Percentiles rank a stretch among this genome's conserved stretches.
These are phyloP conservation scores for Centropristis striata DNA, from an alignment of 2,113 vertebrate genomes.

Conservation along the genomic window DNA sequence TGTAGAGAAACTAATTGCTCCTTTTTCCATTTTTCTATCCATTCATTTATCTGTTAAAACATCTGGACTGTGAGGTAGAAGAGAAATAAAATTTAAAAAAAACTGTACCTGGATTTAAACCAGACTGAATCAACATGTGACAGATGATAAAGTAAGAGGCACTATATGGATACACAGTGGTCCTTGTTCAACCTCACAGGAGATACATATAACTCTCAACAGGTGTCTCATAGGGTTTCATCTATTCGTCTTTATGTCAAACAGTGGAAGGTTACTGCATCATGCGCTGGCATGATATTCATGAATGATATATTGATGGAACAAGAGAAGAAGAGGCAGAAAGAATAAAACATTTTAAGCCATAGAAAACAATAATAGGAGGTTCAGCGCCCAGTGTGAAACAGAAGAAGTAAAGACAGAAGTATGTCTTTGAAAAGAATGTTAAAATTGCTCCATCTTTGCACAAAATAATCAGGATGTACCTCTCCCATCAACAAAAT, in stretches of 20 bases:
- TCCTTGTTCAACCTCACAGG: constrained; percentile 63
- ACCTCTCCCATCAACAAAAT: background rate
- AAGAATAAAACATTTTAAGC: constrained; percentile 18
- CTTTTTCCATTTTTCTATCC: constrained; percentile 38
- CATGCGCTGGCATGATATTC: constrained; percentile 23
- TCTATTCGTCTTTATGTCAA: constrained; percentile 59
- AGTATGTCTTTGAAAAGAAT: too few relatives aligned
- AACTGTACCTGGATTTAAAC: constrained; percentile 44
- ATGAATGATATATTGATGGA: constrained; percentile 35
- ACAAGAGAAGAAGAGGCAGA: constrained; percentile 19
- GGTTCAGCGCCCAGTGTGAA: constrained; percentile 14
- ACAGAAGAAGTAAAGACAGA: constrained; percentile 13
- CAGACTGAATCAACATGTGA: constrained; percentile 54
- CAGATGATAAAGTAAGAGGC: constrained; percentile 54
- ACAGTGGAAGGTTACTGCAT: constrained; percentile 25
- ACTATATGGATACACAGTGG: constrained; percentile 37
- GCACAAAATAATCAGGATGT: constrained; percentile 8
- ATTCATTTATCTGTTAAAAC: constrained; percentile 40
- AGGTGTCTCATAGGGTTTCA: constrained; percentile 50
- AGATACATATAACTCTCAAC: constrained; percentile 52
- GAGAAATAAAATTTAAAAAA: constrained; percentile 8
- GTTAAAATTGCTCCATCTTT: background rate
- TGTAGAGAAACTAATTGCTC: constrained; percentile 16
- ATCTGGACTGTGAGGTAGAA: constrained; percentile 13
- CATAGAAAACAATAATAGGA: constrained; percentile 36